Evolutionary conservation across 92 coral and sea anemone species (phyloP), one percentile per base, ranked within the genome.

Genomic region (Parazoanthus darwini): DNA sequence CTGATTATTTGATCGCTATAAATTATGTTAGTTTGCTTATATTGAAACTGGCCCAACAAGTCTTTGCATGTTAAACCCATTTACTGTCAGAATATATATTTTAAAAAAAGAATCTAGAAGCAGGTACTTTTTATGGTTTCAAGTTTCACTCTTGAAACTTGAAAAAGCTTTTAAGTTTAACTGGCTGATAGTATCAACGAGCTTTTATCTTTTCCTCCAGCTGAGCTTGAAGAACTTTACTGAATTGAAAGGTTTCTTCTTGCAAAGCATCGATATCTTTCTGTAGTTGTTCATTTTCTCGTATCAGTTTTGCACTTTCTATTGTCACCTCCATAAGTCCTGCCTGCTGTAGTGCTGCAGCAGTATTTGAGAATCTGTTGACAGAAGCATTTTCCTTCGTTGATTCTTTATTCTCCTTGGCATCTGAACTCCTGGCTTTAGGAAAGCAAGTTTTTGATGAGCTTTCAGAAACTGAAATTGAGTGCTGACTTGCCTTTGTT

Each of bases 221-320:
- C 58, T 93, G 94, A 37, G 36, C 90, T 79, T 91, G 94, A 46
- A 95, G 89, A 74, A 89, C 81, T 87, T 88, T 89, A 81, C 92
- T 93, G 43, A 89, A 91, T 43, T 92, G 92, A 13, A 95, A 39
- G 9, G 96, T 91, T 79, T 95, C 92, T 51, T 78, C 86, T 80
- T 96, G 93, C 44, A 96, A 90, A 35, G 83, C 85, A 88, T 96
- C 95, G 39, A 96, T 95, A 44, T 93, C 94, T 44, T 91, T 91
- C 81, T 96, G 98, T 35, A 96, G 92, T 39, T 89, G 90, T 66
- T 93, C 94, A 90, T 96, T 96, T 72, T 94, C 97, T 79, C 92
- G 90, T 9, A 92, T 83, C 38, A 96, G 89, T 84, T 95, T 95
- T 54, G 98, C 96, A 81, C 93, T 93, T 81, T 95, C 94, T 20